Conservation (phyloP, 1,140 invertebrate species). For the Lordiphosa mommai region DNA sequence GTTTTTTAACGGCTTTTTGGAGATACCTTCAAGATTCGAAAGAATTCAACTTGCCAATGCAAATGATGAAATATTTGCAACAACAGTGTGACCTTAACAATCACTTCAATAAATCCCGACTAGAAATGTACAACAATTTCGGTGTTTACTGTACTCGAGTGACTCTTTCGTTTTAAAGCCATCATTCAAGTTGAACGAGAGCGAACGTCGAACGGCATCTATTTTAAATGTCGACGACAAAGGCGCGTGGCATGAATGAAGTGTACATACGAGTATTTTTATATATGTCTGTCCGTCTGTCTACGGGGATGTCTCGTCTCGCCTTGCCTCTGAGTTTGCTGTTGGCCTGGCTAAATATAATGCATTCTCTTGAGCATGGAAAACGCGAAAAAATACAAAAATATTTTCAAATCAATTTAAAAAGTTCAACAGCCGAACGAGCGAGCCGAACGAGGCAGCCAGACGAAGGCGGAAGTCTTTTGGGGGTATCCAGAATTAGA, state of each 20-base stretch:
- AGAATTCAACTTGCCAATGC: too few species aligned
- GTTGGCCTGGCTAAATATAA: slow-evolving; percentile 46
- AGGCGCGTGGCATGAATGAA: slow-evolving; percentile 57
- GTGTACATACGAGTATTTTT: slow-evolving; percentile 2
- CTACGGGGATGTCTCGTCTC: slow-evolving; percentile 15
- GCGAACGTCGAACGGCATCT: slow-evolving; percentile 14
- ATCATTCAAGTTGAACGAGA: background rate
- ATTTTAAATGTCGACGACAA: slow-evolving; percentile 55
- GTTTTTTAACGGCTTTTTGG: too few species aligned
- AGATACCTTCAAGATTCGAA: too few species aligned
- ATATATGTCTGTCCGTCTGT: background rate
- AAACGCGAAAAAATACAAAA: slow-evolving; percentile 22
- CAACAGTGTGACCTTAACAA: too few species aligned
- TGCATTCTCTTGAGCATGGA: slow-evolving; percentile 41
- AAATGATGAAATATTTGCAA: too few species aligned
- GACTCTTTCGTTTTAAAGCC: slow-evolving; percentile 4
- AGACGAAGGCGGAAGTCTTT: background rate
- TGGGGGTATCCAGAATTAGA: slow-evolving; percentile 8
- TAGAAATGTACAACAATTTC: too few species aligned
- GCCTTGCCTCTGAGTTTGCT: slow-evolving; percentile 5
- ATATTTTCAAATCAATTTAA: slow-evolving; percentile 47
- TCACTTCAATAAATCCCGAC: too few species aligned
- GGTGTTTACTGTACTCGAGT: too few species aligned
- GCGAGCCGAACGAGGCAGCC: background rate
- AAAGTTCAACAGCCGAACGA: slow-evolving; percentile 60